Percentiles rank a stretch among this genome's conserved stretches.
phyloP scores from a whole-genome alignment of 1,140 invertebrate genomes.

The Aphidius gifuensis region DNA sequence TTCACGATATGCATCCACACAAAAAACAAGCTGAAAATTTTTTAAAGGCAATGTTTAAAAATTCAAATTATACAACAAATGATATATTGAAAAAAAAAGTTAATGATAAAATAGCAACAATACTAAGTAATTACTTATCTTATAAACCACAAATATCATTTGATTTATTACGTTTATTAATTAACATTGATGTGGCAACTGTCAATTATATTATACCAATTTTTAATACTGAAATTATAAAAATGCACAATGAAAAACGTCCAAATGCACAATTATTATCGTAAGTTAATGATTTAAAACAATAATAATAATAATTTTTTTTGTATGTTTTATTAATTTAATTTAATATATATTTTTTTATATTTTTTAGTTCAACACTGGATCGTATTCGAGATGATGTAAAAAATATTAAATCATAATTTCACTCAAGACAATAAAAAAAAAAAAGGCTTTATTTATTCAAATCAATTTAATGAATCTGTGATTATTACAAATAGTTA shows the following conservation, averaged over 20 bases:
- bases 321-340: too few species aligned
- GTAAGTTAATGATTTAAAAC: too few species aligned
- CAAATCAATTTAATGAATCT: too few species aligned
- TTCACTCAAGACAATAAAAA: too few species aligned
- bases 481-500: slow-evolving; percentile 26
- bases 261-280: slow-evolving; percentile 35
- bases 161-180: slow-evolving; percentile 35
- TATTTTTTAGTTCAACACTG: too few species aligned
- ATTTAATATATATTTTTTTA: too few species aligned
- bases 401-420: too few species aligned
- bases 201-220: slow-evolving; percentile 30
- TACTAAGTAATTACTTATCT: slow-evolving; percentile 32
- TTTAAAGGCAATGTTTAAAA: slow-evolving; percentile 36
- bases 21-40: slow-evolving; percentile 43
- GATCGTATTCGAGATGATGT: too few species aligned
- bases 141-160: slow-evolving; percentile 36
- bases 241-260: slow-evolving; percentile 34
- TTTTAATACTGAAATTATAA: slow-evolving; percentile 34
- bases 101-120: neutral
- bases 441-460: too few species aligned
- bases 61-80: slow-evolving; percentile 37
- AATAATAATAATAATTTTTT: too few species aligned
- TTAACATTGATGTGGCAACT: slow-evolving; percentile 29
- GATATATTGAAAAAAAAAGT: slow-evolving; percentile 28
- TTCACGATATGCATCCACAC: slow-evolving; percentile 47